phyloP scores from a whole-genome alignment of 1,140 invertebrate genomes.

The Hylaeus anthracinus region DNA sequence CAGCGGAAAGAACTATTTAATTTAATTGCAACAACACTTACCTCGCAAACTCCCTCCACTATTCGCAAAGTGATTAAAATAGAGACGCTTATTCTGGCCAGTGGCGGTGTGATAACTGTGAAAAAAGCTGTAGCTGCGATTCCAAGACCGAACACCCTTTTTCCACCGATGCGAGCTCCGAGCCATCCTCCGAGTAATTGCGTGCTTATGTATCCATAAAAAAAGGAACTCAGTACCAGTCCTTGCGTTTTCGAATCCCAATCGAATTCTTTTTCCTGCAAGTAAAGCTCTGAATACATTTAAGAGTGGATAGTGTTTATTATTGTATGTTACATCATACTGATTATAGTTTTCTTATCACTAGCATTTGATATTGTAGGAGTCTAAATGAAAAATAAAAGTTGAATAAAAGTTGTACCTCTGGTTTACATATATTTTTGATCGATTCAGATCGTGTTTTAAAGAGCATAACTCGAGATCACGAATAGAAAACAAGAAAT shows the following conservation, averaged over 20 bases:
- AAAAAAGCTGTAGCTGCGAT: constrained; percentile 90
- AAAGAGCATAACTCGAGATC: too few relatives aligned
- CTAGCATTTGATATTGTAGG: too few relatives aligned
- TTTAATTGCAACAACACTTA: constrained; percentile 72
- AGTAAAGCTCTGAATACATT: constrained; percentile 30
- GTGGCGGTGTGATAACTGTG: constrained; percentile 90
- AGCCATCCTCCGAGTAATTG: constrained; percentile 89
- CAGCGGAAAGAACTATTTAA: not conserved
- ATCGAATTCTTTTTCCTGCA: constrained; percentile 86
- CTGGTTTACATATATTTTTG: too few relatives aligned
- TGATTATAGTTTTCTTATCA: too few relatives aligned
- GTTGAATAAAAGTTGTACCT: too few relatives aligned
- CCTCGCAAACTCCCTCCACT: constrained; percentile 94
- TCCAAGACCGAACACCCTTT: constrained; percentile 88
- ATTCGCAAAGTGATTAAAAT: constrained; percentile 89
- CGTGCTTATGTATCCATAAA: constrained; percentile 90
- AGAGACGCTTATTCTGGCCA: constrained; percentile 87
- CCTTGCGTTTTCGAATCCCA: constrained; percentile 91
- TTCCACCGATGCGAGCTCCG: constrained; percentile 86
- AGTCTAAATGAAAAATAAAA: too few relatives aligned
- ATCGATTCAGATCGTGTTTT: too few relatives aligned
- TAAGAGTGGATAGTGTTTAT: not conserved
- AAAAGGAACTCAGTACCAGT: constrained; percentile 92
- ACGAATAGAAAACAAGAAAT: too few relatives aligned
- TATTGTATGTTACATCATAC: too few relatives aligned